phyloP scores from a whole-genome alignment of 2,113 vertebrate species.

The Scomber scombrus region DNA sequence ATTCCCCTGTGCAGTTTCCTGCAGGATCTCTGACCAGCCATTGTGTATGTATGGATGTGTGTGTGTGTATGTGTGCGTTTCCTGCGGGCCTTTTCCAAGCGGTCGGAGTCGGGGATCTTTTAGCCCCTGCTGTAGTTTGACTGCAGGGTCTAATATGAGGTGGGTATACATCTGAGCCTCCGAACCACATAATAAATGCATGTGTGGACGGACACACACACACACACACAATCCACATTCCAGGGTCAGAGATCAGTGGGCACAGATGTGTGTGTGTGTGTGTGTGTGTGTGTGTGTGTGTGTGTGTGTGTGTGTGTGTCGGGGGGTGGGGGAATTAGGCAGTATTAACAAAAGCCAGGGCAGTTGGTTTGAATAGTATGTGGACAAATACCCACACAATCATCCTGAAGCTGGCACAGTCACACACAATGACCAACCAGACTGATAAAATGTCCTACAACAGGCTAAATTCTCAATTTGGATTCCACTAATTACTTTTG shows the following conservation, averaged over 20 bases:
- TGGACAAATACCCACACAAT: conserved; percentile 7
- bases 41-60: conserved; percentile 59
- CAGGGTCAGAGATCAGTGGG: neutral
- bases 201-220: conserved; percentile 35
- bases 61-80: conserved; percentile 46
- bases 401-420: neutral
- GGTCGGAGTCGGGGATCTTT: conserved; percentile 77
- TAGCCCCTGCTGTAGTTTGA: conserved; percentile 79
- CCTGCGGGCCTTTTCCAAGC: conserved; percentile 75
- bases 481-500: conserved; percentile 16
- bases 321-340: conserved; percentile 72
- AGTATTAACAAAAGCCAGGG: conserved; percentile 69
- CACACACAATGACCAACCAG: conserved; percentile 26
- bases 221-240: neutral
- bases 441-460: conserved; percentile 15
- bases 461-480: neutral
- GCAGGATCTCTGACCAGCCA: conserved; percentile 76
- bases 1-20: conserved; percentile 81
- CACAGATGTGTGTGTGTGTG: neutral
- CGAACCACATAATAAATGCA: conserved; percentile 67
- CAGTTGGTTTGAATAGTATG: conserved; percentile 22
- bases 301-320: neutral
- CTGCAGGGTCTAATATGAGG: conserved; percentile 81
- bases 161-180: conserved; percentile 80
- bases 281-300: neutral